phyloP scores from a whole-genome alignment of 2,113 vertebrate genomes.

The Sceloporus undulatus region DNA sequence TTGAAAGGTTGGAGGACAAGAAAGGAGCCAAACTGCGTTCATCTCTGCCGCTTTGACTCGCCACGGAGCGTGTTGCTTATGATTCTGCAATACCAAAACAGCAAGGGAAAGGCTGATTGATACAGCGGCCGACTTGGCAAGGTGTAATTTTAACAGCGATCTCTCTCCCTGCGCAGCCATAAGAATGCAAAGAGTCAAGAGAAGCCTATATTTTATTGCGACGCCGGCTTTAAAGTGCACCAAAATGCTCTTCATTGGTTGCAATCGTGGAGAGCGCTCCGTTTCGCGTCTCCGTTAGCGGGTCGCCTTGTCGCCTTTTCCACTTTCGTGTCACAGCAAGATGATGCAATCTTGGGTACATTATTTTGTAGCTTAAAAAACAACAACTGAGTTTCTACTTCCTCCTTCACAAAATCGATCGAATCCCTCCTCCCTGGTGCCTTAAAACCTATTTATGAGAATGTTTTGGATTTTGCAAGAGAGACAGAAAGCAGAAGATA shows the following conservation, averaged over 20 bases:
- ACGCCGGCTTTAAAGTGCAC: constrained; percentile 75
- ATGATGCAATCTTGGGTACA: constrained; percentile 64
- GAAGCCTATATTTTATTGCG: constrained; percentile 74
- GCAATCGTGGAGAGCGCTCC: constrained; percentile 72
- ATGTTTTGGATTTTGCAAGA: constrained; percentile 26
- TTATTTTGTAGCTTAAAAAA: constrained; percentile 62
- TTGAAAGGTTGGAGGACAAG: not conserved
- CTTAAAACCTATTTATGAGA: constrained; percentile 2
- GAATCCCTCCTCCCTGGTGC: constrained; percentile 38
- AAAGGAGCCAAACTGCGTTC: not conserved
- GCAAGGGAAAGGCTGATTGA: constrained; percentile 58
- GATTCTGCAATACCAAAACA: constrained; percentile 9
- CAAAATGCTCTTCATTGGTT: constrained; percentile 71
- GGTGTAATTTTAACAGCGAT: constrained; percentile 71
- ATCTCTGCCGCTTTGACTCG: not conserved
- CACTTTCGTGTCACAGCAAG: constrained; percentile 60
- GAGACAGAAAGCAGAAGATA: not conserved
- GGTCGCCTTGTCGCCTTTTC: constrained; percentile 64
- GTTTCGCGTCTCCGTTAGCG: constrained; percentile 59
- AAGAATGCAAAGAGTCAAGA: constrained; percentile 78
- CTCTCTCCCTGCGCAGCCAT: constrained; percentile 74
- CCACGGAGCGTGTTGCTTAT: rapidly evolving
- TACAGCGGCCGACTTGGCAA: constrained; percentile 70
- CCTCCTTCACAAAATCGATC: constrained; percentile 43
- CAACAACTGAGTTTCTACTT: constrained; percentile 66